phyloP scores from a whole-genome alignment of 2,797 vertebrate species.

The Rhincodon typus region DNA sequence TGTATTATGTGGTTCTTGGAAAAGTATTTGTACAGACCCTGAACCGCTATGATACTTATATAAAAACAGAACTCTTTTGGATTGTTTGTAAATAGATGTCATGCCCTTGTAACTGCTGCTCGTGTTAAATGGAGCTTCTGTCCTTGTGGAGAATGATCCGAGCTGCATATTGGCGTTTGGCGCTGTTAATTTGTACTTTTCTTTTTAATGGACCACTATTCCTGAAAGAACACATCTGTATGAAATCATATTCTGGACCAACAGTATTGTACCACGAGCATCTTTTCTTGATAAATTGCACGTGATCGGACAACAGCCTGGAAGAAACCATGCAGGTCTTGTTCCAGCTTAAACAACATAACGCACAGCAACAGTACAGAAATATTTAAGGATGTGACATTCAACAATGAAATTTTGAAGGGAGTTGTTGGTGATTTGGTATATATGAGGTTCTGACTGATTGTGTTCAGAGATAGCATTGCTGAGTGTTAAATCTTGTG shows the following conservation, averaged over 20 bases:
- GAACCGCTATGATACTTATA: background rate
- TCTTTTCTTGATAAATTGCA: background rate
- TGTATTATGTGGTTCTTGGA: background rate
- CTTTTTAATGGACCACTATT: background rate
- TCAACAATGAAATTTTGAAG: background rate
- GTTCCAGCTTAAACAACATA: background rate
- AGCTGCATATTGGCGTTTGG: background rate
- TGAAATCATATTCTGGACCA: background rate
- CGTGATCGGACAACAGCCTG: background rate
- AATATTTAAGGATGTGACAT: background rate
- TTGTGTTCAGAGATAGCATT: background rate
- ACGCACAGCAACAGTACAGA: background rate
- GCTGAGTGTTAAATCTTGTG: background rate
- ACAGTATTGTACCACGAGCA: background rate
- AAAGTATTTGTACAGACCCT: background rate
- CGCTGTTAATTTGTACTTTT: background rate
- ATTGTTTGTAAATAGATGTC: background rate
- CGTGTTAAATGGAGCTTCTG: background rate
- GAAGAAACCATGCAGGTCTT: background rate
- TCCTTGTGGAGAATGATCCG: background rate
- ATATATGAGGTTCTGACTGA: background rate
- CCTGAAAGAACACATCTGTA: background rate
- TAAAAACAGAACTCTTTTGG: background rate
- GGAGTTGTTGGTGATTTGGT: background rate
- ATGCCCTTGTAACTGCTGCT: background rate